Percentiles rank a stretch among this genome's conserved stretches.
Conservation (phyloP, 2,113 vertebrate genomes). For the Xenotilapia caudafasciata region DNA sequence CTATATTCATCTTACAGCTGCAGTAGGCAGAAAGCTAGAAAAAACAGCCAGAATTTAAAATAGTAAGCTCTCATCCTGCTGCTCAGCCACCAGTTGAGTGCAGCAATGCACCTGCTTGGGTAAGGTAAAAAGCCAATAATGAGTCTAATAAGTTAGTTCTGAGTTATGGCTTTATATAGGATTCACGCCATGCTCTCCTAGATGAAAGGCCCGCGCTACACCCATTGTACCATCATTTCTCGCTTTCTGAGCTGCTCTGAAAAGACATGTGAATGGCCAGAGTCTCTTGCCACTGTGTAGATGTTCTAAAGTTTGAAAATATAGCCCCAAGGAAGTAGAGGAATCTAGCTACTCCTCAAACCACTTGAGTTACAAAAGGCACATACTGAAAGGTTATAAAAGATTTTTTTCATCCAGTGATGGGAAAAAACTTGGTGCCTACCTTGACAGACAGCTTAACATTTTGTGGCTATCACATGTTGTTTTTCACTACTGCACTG, state of each 20-base stretch:
- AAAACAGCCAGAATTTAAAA: not conserved
- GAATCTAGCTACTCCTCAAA: not conserved
- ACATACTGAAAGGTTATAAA: not conserved
- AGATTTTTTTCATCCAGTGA: not conserved
- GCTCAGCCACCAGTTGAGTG: not conserved
- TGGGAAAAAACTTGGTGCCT: not conserved
- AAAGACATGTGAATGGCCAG: not conserved
- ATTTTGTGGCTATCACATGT: not conserved
- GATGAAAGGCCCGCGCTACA: not conserved
- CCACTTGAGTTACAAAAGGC: not conserved
- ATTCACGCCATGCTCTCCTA: not conserved
- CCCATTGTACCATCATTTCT: not conserved
- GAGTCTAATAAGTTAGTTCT: not conserved
- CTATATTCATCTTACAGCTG: not conserved
- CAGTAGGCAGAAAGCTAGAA: not conserved
- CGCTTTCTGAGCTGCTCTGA: not conserved
- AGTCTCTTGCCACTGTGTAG: not conserved
- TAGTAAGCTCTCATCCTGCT: not conserved
- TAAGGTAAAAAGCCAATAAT: not conserved
- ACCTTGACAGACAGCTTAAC: not conserved
- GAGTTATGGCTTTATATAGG: not conserved
- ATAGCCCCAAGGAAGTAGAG: not conserved
- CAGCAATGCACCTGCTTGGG: not conserved
- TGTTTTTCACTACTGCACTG: not conserved
- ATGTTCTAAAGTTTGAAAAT: not conserved